phyloP scores from a whole-genome alignment of 2,888 invertebrate species.

The Cheilosia variabilis region DNA sequence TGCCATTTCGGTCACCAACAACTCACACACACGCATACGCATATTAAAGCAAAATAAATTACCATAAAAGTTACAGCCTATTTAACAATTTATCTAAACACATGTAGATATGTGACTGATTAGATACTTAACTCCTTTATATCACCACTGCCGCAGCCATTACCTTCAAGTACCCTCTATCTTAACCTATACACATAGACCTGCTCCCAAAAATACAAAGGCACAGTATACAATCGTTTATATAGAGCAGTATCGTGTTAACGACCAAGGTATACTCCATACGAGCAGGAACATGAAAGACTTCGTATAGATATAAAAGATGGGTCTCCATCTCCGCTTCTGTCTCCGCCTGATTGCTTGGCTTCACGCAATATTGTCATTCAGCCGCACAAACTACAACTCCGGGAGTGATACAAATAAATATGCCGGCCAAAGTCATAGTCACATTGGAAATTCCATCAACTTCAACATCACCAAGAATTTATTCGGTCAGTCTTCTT shows the following conservation, averaged over 20 bases:
- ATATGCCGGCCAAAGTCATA: slow-evolving; percentile 10
- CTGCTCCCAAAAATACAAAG: slow-evolving; percentile 9
- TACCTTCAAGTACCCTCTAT: slow-evolving; percentile 26
- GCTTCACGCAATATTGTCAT: slow-evolving; percentile 73
- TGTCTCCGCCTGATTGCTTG: slow-evolving; percentile 55
- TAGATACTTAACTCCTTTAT: slow-evolving; percentile 73
- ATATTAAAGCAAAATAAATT: slow-evolving; percentile 63
- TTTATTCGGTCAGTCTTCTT: slow-evolving; percentile 46
- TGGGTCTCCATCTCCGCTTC: slow-evolving; percentile 9
- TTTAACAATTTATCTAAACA: slow-evolving; percentile 75
- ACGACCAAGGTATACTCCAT: slow-evolving; percentile 4
- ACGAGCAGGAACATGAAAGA: background rate
- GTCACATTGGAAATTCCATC: slow-evolving; percentile 65
- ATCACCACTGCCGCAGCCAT: slow-evolving; percentile 51
- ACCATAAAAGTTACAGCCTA: slow-evolving; percentile 74
- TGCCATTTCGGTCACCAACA: background rate
- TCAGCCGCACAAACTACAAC: slow-evolving; percentile 48
- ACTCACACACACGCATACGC: slow-evolving; percentile 4
- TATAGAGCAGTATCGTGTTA: slow-evolving; percentile 24
- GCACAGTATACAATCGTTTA: slow-evolving; percentile 57
- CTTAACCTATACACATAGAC: background rate
- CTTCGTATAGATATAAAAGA: slow-evolving; percentile 29
- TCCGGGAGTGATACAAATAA: slow-evolving; percentile 50
- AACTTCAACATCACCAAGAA: slow-evolving; percentile 53
- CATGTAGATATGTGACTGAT: slow-evolving; percentile 74